phyloP scores from a whole-genome alignment of 2,113 vertebrate genomes.

The Gambusia affinis region DNA sequence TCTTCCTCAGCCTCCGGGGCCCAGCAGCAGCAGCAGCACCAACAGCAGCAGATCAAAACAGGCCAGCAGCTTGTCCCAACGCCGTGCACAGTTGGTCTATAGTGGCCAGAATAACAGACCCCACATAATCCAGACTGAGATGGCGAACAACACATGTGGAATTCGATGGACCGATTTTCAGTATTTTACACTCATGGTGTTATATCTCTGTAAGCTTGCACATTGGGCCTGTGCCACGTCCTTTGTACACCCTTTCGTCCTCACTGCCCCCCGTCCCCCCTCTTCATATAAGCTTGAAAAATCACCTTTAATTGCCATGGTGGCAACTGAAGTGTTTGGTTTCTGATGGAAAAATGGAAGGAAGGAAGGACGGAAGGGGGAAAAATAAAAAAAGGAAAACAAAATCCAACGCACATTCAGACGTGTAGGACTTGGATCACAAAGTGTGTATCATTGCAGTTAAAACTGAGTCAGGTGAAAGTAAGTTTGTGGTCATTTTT shows the following conservation, averaged over 20 bases:
- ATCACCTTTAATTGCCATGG: slow-evolving; percentile 65
- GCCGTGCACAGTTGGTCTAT: slow-evolving; percentile 87
- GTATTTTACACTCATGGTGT: slow-evolving; percentile 75
- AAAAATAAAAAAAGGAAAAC: slow-evolving; percentile 53
- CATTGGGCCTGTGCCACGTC: slow-evolving; percentile 69
- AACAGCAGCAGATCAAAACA: slow-evolving; percentile 84
- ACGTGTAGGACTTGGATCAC: slow-evolving; percentile 64
- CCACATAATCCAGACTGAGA: slow-evolving; percentile 71
- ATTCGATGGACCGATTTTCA: slow-evolving; percentile 78
- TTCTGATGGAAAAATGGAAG: slow-evolving; percentile 69
- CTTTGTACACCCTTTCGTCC: slow-evolving; percentile 59
- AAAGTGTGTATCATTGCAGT: slow-evolving; percentile 60
- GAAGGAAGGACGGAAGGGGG: neutral
- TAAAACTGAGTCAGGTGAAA: slow-evolving; percentile 56
- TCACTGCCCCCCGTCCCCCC: slow-evolving; percentile 37
- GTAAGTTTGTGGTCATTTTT: slow-evolving; percentile 59
- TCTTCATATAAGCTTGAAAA: slow-evolving; percentile 75
- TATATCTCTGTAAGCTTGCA: slow-evolving; percentile 56
- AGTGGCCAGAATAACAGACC: slow-evolving; percentile 67
- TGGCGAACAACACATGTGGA: slow-evolving; percentile 76
- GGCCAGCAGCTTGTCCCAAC: slow-evolving; percentile 84
- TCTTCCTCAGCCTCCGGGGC: slow-evolving; percentile 80
- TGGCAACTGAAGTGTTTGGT: slow-evolving; percentile 76
- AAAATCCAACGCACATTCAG: slow-evolving; percentile 65
- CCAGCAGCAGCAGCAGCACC: slow-evolving; percentile 74